A percentile compares a stretch with the other conserved stretches of the same genome.
phyloP scores from a whole-genome alignment of 2,797 vertebrate genomes.

The Scarus forsteni region DNA sequence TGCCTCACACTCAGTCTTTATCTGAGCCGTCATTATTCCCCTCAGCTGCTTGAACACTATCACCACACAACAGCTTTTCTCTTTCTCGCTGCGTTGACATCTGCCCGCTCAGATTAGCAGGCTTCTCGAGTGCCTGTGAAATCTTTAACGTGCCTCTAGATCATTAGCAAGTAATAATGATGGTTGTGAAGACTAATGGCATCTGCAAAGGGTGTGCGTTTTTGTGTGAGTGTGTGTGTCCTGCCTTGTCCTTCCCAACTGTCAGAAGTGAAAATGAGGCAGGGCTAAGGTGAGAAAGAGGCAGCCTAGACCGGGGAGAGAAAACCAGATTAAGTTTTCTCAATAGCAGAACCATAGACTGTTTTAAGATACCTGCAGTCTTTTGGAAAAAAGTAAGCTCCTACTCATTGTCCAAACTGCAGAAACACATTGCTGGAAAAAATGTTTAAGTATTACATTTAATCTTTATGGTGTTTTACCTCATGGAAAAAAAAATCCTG shows the following conservation, averaged over 20 bases:
- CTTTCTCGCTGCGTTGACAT: constrained; percentile 49
- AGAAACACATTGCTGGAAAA: too few relatives aligned
- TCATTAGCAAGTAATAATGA: constrained; percentile 70
- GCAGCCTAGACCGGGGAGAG: constrained; percentile 53
- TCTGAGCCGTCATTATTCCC: constrained; percentile 46
- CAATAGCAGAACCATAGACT: too few relatives aligned
- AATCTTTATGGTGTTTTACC: too few relatives aligned
- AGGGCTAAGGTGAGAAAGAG: constrained; percentile 67
- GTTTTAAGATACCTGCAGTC: too few relatives aligned
- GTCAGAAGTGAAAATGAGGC: constrained; percentile 46
- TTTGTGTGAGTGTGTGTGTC: constrained; percentile 31
- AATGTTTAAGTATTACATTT: too few relatives aligned
- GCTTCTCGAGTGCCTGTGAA: constrained; percentile 40
- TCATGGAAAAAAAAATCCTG: too few relatives aligned
- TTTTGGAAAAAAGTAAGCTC: too few relatives aligned
- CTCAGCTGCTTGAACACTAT: constrained; percentile 40
- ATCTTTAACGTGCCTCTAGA: constrained; percentile 39
- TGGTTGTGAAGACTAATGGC: constrained; percentile 51
- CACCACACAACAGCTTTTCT: constrained; percentile 12
- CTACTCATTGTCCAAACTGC: too few relatives aligned
- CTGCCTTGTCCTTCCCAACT: constrained; percentile 3
- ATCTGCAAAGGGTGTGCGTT: constrained; percentile 24
- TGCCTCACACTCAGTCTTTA: constrained; percentile 26
- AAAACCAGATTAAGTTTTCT: constrained; percentile 59
- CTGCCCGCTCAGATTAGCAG: constrained; percentile 58